A percentile compares a stretch with the other conserved stretches of the same genome.
Conservation (phyloP, 2,797 vertebrate genomes). For the Sandelia bainsii region DNA sequence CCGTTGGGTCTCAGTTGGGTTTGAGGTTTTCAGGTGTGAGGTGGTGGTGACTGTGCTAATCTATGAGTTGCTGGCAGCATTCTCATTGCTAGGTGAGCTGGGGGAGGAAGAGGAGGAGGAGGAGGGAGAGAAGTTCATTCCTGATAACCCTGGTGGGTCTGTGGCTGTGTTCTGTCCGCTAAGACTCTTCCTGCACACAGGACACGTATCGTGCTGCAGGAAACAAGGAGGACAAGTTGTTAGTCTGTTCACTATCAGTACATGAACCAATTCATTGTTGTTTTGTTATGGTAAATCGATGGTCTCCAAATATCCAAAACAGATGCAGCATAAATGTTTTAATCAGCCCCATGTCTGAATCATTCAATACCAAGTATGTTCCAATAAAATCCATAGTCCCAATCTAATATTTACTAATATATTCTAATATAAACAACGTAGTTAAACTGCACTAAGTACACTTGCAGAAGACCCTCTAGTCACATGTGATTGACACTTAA, state of each 20-base stretch:
- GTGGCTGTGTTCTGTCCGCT: constrained; percentile 98
- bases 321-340: neutral
- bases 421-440: neutral
- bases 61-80: constrained; percentile 93
- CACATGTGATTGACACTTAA: neutral
- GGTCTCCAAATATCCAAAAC: neutral
- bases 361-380: neutral
- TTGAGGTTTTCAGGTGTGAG: constrained; percentile 46
- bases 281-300: neutral
- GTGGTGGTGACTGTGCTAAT: constrained; percentile 47
- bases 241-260: constrained; percentile 2
- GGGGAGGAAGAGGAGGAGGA: constrained; percentile 92
- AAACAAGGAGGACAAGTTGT: constrained; percentile 4
- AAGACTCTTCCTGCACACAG: constrained; percentile 97
- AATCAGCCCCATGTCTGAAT: neutral
- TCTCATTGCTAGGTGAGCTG: constrained; percentile 93
- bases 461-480: too few species aligned
- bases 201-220: constrained; percentile 95
- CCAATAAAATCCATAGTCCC: neutral
- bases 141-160: constrained; percentile 93
- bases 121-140: constrained; percentile 94
- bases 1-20: constrained; percentile 26
- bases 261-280: neutral
- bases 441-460: neutral
- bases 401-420: neutral